These are phyloP conservation scores for Hucho hucho DNA, from an alignment of 2,113 vertebrate species.

Conservation along the genomic window DNA sequence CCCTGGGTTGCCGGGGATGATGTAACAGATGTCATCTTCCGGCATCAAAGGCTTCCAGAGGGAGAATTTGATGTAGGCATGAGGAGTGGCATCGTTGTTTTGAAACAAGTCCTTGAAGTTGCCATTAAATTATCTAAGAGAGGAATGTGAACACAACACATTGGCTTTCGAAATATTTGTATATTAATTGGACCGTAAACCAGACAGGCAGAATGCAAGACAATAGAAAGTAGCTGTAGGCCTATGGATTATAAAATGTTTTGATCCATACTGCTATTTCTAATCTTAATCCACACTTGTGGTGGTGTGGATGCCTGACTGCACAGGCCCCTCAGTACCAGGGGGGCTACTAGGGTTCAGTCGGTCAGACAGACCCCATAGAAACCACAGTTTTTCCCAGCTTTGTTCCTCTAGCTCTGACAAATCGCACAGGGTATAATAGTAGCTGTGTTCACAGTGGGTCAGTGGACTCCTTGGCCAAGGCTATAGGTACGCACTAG, in stretches of 20 bases:
- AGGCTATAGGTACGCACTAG: too few species aligned
- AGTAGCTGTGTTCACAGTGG: background rate
- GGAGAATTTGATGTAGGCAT: constrained; percentile 63
- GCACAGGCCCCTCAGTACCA: constrained; percentile 37
- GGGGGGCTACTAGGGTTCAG: constrained; percentile 39
- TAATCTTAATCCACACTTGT: background rate
- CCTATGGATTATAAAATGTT: too few species aligned
- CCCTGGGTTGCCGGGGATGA: constrained; percentile 60
- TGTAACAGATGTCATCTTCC: constrained; percentile 72
- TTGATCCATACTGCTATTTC: background rate
- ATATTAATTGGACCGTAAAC: background rate
- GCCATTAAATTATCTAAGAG: constrained; percentile 63
- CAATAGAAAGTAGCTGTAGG: background rate
- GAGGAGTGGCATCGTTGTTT: constrained; percentile 28
- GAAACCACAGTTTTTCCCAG: constrained; percentile 27
- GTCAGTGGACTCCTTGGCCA: background rate
- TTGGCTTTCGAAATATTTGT: background rate
- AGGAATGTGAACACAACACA: background rate
- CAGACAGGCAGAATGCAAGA: background rate
- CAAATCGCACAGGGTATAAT: background rate
- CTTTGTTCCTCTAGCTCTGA: constrained; percentile 50
- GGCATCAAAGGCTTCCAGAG: constrained; percentile 69
- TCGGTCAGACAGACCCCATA: constrained; percentile 47
- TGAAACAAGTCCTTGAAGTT: constrained; percentile 54
- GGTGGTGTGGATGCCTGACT: constrained; percentile 22